Evolutionary conservation across 2,797 vertebrate species (phyloP), one percentile per base, ranked within the genome.

Genomic region (Trachurus trachurus): DNA sequence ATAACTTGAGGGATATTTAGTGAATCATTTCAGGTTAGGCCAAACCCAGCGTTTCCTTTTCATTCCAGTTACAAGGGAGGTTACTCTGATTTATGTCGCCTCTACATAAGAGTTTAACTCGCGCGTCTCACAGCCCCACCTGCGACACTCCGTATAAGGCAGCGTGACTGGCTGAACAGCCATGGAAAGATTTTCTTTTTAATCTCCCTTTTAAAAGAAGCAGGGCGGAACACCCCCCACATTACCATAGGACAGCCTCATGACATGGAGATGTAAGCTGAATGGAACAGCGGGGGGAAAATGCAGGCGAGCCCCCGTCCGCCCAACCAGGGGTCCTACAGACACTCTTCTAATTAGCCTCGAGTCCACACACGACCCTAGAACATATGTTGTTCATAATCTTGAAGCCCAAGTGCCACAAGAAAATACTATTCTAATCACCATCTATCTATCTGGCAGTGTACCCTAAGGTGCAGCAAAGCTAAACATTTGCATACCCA

Each of bases 251-350:
- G 52, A 60, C 71, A 82, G 87, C 80, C 83, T 80, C 81, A 74
- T 83, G 79, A 81, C 81, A 83, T 42, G 64, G 80, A 73, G 82
- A 72, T 72, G 56, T 53, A 9, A 58, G 62, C 73, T 92, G 92
- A 94, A 91, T 81, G 84, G 91, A 93, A 83, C 88, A 95, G 93
- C 89, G 83, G 92, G 91, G 91, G 87, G 83, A 77, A 58, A 64
- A 74, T 7, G 62, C 37, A 12, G 50, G 56, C n/a, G 15, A 82
- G 66, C 40, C 80, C 70, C 72, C 45, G 76, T 76, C 57, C 74
- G 71, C 66, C 76, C 50, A 70, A 87, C 66, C 78, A 63, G 80
- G 77, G 68, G 71, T 83, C 86, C 61, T 58, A 69, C 80, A 78
- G 83, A 59, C 73, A 74, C 77, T 22, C 61, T 11, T 76, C 84